Conservation (phyloP, 2,888 invertebrate genomes). For the Aphelenchoides bicaudatus region DNA sequence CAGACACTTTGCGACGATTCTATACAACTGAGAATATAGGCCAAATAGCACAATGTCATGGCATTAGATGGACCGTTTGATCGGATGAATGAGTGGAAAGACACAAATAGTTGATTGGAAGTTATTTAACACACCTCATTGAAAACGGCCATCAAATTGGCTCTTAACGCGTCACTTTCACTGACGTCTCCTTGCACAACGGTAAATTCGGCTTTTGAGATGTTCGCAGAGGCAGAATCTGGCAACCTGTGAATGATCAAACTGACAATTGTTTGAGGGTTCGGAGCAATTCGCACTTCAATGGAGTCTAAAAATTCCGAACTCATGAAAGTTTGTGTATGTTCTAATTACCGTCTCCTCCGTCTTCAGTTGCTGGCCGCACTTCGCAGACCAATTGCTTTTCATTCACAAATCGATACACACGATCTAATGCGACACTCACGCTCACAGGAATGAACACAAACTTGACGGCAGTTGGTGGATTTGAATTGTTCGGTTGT, state of each 20-base stretch:
- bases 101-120: too few relatives aligned
- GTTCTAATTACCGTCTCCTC: not conserved
- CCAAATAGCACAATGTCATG: too few relatives aligned
- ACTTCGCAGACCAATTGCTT: constrained; percentile 31
- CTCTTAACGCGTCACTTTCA: constrained; percentile 27
- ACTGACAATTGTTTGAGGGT: constrained; percentile 28
- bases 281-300: constrained; percentile 25
- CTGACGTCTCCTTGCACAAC: constrained; percentile 31
- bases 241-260: constrained; percentile 28
- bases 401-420: constrained; percentile 30
- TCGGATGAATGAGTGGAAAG: too few relatives aligned
- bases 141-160: constrained; percentile 29
- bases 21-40: too few relatives aligned
- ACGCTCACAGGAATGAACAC: constrained; percentile 37
- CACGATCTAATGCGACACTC: constrained; percentile 32
- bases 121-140: constrained; percentile 36
- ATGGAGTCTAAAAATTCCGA: constrained; percentile 20
- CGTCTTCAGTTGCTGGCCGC: constrained; percentile 1
- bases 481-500: constrained; percentile 17
- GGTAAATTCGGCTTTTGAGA: constrained; percentile 34
- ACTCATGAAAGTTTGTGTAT: not conserved
- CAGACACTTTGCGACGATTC: too few relatives aligned
- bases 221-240: constrained; percentile 43
- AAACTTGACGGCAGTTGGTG: constrained; percentile 31
- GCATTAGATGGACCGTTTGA: too few relatives aligned